phyloP scores from a whole-genome alignment of 2,888 invertebrate genomes.

The Eurytoma adleriae region DNA sequence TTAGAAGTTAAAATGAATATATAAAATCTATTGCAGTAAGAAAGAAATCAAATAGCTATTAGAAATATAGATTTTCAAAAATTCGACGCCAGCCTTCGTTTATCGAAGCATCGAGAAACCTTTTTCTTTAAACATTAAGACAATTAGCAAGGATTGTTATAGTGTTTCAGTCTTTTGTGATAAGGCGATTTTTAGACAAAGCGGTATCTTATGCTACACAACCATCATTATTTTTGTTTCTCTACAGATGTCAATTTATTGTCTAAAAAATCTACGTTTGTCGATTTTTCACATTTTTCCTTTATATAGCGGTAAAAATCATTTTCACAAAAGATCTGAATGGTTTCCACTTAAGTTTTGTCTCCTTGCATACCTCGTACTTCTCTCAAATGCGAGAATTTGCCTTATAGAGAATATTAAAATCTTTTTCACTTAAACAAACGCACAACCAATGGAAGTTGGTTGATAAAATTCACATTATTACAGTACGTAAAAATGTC shows the following conservation, averaged over 20 bases:
- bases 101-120: conserved; percentile 6
- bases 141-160: conserved; percentile 60
- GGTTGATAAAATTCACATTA: conserved; percentile 33
- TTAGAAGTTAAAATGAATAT: conserved; percentile 12
- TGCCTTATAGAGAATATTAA: conserved; percentile 14
- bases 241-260: conserved; percentile 46
- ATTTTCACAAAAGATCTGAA: conserved; percentile 57
- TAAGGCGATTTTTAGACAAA: conserved; percentile 67
- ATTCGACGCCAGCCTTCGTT: conserved; percentile 27
- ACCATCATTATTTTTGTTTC: conserved; percentile 46
- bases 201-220: conserved; percentile 43
- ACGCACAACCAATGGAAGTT: conserved; percentile 61
- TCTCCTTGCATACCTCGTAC: conserved; percentile 22
- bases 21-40: neutral
- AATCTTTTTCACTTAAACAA: conserved; percentile 26
- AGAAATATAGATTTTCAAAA: conserved; percentile 29
- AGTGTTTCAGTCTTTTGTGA: conserved; percentile 67
- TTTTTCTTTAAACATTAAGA: conserved; percentile 45
- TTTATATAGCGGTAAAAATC: conserved; percentile 49
- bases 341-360: conserved; percentile 10
- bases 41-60: neutral
- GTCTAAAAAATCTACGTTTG: conserved; percentile 52
- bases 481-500: conserved; percentile 65
- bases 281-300: conserved; percentile 45
- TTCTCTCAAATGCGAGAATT: conserved; percentile 22